Evolutionary conservation across 2,113 vertebrate genomes (phyloP).

Genomic region (Scartelaos histophorus): DNA sequence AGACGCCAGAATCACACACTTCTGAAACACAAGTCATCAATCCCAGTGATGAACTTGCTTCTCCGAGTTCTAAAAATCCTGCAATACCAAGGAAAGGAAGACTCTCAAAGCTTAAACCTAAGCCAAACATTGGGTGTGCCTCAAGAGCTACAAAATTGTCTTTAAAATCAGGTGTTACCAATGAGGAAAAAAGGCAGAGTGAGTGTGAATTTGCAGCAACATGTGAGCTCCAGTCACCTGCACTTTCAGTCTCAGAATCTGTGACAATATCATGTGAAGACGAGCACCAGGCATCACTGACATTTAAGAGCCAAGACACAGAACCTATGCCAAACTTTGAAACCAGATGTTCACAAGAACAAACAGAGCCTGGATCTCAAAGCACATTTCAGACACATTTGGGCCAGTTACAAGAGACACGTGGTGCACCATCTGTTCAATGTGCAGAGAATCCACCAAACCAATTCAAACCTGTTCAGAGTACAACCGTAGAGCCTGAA

Average conservation of each 20-base stretch:
- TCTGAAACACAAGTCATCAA: background rate
- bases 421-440: background rate
- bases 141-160: background rate
- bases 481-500: background rate
- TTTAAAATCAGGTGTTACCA: background rate
- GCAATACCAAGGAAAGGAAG: background rate
- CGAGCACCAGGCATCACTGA: background rate
- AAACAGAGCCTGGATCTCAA: conserved; percentile 8
- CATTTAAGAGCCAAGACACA: conserved; percentile 9
- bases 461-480: background rate
- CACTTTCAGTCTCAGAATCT: background rate
- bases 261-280: background rate
- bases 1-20: background rate
- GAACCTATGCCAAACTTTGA: conserved; percentile 18
- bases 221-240: background rate
- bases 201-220: background rate
- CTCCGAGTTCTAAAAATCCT: background rate
- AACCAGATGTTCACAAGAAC: conserved; percentile 1
- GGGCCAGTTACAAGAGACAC: background rate
- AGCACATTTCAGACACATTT: background rate
- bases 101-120: background rate
- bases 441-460: background rate
- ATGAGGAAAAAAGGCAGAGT: background rate
- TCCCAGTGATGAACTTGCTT: conserved; percentile 9
- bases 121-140: background rate